Evolutionary conservation across 1,140 invertebrate species (phyloP).

Genomic region (Leucophenga varia): DNA sequence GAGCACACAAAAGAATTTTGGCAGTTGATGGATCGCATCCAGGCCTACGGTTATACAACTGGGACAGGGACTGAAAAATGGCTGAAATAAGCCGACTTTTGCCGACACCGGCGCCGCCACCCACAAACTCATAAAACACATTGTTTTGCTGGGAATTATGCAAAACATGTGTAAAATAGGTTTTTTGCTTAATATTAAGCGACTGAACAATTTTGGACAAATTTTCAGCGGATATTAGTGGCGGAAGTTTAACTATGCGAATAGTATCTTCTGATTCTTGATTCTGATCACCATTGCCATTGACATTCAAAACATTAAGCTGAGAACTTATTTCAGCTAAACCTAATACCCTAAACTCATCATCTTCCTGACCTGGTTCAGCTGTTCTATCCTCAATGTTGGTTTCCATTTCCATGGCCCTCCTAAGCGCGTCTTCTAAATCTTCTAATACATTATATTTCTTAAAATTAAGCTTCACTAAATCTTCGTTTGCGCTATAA

Average conservation of each 20-base stretch:
- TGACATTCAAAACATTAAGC: too few relatives aligned
- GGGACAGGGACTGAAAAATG: not conserved
- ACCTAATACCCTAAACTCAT: not conserved
- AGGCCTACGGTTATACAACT: not conserved
- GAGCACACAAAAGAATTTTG: conserved; percentile 2
- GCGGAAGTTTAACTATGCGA: not conserved
- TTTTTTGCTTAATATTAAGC: not conserved
- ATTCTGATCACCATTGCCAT: too few relatives aligned
- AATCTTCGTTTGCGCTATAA: too few relatives aligned
- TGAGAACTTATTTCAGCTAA: too few relatives aligned
- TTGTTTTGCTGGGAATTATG: not conserved
- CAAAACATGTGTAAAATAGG: not conserved
- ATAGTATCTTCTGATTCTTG: too few relatives aligned
- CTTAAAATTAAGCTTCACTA: too few relatives aligned
- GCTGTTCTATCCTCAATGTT: not conserved
- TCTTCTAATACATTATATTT: not conserved
- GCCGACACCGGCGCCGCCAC: not conserved
- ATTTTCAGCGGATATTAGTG: not conserved
- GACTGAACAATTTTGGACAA: not conserved
- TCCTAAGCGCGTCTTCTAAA: not conserved
- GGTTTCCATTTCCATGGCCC: not conserved
- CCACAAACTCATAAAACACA: not conserved
- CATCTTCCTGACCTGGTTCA: not conserved
- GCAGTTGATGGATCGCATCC: not conserved
- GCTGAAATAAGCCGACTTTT: not conserved